Evolutionary conservation across 64 coral and sea anemone genomes (phyloP), one percentile per base, ranked within the genome.

Genomic region (Dendronephthya gigantea): DNA sequence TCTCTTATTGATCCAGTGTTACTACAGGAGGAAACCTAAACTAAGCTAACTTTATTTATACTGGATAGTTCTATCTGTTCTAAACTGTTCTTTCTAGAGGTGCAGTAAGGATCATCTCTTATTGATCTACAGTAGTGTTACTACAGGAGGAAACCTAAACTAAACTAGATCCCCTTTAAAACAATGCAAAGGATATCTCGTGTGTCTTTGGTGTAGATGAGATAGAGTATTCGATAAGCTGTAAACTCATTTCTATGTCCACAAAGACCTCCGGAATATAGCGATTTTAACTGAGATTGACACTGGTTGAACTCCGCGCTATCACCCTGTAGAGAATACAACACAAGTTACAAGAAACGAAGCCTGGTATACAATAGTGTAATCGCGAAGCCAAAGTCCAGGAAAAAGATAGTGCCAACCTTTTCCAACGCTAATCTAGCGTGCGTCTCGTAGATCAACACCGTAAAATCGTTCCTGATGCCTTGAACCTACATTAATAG

Each of bases 221-320:
- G 90, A 82, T 98, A 98, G 13, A 98, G 49, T 23, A 98, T 52
- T 89, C 95, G 89, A 58, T 98, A 98, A 31, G 92, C 87, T 65
- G 92, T 93, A 49, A 98, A 98, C 50, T 98, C 95, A 56, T 86
- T 84, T 83, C 47, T 68, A 81, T 85, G 89, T 89, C 95, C 95
- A 81, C 87, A 50, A 47, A 93, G 49, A 47, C 84, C 88, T 43
- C 89, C 86, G 22, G 89, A 89, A 88, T 98, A 98, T 13, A 98
- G 83, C 69, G 92, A 87, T 93, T 93, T 98, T 40, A 98, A 86
- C 56, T 98, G 95, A 84, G 95, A 90, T 85, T 98, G 95, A 83
- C 95, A 98, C 35, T 98, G 95, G 85, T 98, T 98, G 92, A 98
- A 98, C 84, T 98, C 95, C 75, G 93, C 91, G 48, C 95, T 85